phyloP scores from a whole-genome alignment of 1,140 invertebrate species.

The Drosophila bipectinata region DNA sequence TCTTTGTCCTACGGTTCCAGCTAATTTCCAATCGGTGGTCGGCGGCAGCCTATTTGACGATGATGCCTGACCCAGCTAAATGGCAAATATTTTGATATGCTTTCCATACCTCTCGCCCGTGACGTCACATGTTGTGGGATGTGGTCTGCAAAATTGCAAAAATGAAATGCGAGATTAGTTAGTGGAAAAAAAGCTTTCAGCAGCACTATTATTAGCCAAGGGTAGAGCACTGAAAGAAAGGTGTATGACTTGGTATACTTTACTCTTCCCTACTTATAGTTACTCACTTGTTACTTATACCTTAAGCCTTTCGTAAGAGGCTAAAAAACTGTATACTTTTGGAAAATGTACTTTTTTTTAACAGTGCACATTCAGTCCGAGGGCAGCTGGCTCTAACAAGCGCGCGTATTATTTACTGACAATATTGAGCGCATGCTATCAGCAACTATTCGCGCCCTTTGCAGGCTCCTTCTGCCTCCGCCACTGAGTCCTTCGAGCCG shows the following conservation, averaged over 20 bases:
- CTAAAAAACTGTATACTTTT: not conserved
- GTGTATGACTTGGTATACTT: too few relatives aligned
- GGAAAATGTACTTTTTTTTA: not conserved
- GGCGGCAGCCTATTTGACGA: constrained; percentile 36
- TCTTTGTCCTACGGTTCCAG: constrained; percentile 7
- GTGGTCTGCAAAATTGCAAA: constrained; percentile 15
- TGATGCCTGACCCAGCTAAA: constrained; percentile 47
- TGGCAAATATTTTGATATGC: constrained; percentile 76
- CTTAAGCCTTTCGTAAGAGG: too few relatives aligned
- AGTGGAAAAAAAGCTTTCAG: not conserved
- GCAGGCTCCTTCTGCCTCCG: not conserved
- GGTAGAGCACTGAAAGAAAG: not conserved
- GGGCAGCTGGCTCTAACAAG: constrained; percentile 29
- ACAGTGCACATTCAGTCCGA: not conserved
- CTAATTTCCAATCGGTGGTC: constrained; percentile 55
- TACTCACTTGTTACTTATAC: too few relatives aligned
- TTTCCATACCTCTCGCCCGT: constrained; percentile 61
- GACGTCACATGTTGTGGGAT: constrained; percentile 47
- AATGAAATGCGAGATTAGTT: constrained; percentile 23
- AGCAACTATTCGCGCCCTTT: constrained; percentile 20
- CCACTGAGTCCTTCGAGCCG: not conserved
- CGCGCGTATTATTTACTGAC: constrained; percentile 49
- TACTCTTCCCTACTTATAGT: too few relatives aligned
- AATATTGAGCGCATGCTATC: constrained; percentile 51
- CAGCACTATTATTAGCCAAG: constrained; percentile 8